Base-by-base conservation (phyloP, 1,140 invertebrate species). In the Macrobrachium rosenbergii region DNA sequence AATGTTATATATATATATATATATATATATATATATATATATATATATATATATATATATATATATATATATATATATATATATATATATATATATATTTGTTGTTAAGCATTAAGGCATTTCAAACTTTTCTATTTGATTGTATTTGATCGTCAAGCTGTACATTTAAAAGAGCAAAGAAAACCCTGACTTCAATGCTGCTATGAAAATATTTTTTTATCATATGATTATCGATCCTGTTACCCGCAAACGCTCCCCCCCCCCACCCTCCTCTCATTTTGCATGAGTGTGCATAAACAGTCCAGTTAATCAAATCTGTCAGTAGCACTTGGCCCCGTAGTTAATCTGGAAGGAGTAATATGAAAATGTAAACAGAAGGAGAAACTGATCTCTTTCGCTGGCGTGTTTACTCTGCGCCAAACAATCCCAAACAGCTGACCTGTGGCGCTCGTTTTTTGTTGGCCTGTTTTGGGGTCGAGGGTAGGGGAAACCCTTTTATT, bases 341-440 rank as follows among this genome's bases (percentile, higher is more conserved):
- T 23, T 72, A 72, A 72, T 72, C 67, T 37, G 23, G 67, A 72
- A 72, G 23, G 37, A 28, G 37, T 37, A 72, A 72, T 72, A 72
- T 72, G 67, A 72, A 72, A 72, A 72, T 72, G 67, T 72, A 72
- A 72, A 72, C 67, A 72, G 17, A 37, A 37, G 67, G 67, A 72
- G 67, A 23, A 72, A 72, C 67, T 72, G 67, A 72, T 72, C 67
- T 37, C 67, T 23, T 23, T 37, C 21, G 23, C 21, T 28, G 7
- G 52, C 21, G 11, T 72, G 67, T 72, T 72, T 72, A 72, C 67
- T 28, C 67, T 72, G 67, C 37, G 21, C 21, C 67, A 72, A 72
- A 72, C 67, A 72, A 72, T 72, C 67, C 67, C 67, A 72, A 37
- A 72, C 67, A 72, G 67, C 67, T 72, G 67, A 72, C 67, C 67